Conservation (phyloP, 2,888 invertebrate species). For the Xanthia togata region DNA sequence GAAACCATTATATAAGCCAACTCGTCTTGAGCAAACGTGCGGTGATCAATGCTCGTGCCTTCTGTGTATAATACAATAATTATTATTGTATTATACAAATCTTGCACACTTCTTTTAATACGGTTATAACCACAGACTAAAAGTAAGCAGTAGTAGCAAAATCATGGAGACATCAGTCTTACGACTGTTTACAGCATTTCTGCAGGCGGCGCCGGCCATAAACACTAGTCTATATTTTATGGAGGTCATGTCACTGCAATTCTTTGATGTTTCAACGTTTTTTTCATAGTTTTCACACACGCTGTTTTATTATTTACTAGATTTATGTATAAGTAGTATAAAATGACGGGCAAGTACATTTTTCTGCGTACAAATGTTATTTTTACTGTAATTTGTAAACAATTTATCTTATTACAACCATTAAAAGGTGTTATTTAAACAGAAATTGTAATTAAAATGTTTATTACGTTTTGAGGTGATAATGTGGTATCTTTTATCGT, state of each 20-base stretch:
- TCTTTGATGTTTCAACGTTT: conserved; percentile 62
- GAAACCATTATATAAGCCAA: not conserved
- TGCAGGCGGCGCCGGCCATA: conserved; percentile 60
- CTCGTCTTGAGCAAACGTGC: not conserved
- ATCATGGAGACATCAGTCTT: conserved; percentile 58
- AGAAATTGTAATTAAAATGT: conserved; percentile 56
- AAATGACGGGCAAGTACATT: conserved; percentile 53
- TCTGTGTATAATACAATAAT: not conserved
- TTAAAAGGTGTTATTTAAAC: conserved; percentile 42
- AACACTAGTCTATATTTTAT: conserved; percentile 59
- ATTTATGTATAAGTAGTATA: conserved; percentile 61
- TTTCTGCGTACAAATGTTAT: conserved; percentile 57
- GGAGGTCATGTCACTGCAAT: conserved; percentile 60
- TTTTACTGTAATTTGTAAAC: conserved; percentile 57
- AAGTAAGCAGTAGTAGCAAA: conserved; percentile 19
- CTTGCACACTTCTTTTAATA: too few relatives aligned
- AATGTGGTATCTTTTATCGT: conserved; percentile 41
- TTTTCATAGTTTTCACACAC: conserved; percentile 48
- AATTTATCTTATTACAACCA: conserved; percentile 41
- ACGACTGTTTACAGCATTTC: conserved; percentile 43
- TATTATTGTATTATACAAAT: not conserved
- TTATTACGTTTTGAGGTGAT: conserved; percentile 54
- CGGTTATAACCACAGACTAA: conserved; percentile 22
- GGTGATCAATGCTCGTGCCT: not conserved
- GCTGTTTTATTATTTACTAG: conserved; percentile 65